Evolutionary conservation across 2,888 invertebrate species (phyloP).

Genomic region (Epirrhoe tristata): DNA sequence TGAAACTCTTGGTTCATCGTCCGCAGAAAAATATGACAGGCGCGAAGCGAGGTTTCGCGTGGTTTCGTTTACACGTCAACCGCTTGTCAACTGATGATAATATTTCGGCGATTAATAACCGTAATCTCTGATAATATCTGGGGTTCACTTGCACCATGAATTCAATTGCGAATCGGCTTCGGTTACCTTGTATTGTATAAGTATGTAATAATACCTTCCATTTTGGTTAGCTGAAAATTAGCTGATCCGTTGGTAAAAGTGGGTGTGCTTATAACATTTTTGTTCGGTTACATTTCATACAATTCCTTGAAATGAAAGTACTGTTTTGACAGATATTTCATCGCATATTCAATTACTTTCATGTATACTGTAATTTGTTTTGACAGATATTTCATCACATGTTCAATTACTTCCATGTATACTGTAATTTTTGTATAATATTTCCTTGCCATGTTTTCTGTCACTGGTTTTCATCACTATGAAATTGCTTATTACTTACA

Average conservation of each 20-base stretch:
- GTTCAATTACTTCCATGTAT: slow-evolving; percentile 16
- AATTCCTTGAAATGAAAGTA: slow-evolving; percentile 23
- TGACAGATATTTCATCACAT: slow-evolving; percentile 26
- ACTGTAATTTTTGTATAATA: slow-evolving; percentile 3
- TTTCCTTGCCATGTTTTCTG: slow-evolving; percentile 8
- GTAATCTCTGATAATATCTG: slow-evolving; percentile 51
- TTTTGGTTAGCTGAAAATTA: background rate
- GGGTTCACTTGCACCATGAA: slow-evolving; percentile 6
- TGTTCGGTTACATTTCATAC: slow-evolving; percentile 34
- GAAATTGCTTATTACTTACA: slow-evolving; percentile 10
- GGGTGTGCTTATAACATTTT: slow-evolving; percentile 30
- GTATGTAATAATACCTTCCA: no score
- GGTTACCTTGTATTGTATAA: background rate
- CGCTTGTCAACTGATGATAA: slow-evolving; percentile 62
- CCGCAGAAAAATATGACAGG: slow-evolving; percentile 46
- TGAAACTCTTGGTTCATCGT: slow-evolving; percentile 41
- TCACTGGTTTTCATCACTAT: slow-evolving; percentile 19
- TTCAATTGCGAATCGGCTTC: background rate
- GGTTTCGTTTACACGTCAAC: slow-evolving; percentile 63
- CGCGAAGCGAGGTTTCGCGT: slow-evolving; percentile 57
- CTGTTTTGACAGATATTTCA: slow-evolving; percentile 23
- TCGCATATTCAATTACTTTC: slow-evolving; percentile 26
- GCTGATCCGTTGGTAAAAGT: slow-evolving; percentile 5
- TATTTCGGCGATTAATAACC: slow-evolving; percentile 68
- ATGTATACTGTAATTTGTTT: slow-evolving; percentile 5